Percentiles rank a stretch among this genome's conserved stretches.
Conservation (phyloP, 2,113 vertebrate genomes). For the Lucifuga dentata region DNA sequence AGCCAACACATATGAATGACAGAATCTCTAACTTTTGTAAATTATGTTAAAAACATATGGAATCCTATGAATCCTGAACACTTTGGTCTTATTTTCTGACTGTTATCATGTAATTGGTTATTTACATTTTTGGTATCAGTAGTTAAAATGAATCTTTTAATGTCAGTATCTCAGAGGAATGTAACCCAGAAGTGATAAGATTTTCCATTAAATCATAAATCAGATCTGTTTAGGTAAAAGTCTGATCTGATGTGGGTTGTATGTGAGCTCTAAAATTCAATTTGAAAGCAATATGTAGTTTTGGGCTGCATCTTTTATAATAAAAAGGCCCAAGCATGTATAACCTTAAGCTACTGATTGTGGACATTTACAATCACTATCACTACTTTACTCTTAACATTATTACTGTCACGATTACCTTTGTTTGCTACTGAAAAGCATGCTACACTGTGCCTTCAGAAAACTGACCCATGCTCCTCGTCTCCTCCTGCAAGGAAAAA, state of each 20-base stretch:
- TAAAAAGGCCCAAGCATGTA: slow-evolving; percentile 8
- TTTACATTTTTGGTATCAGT: neutral
- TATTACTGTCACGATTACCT: slow-evolving; percentile 32
- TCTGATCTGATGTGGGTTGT: slow-evolving; percentile 8
- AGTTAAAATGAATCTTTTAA: neutral
- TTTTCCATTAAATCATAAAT: no score
- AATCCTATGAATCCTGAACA: neutral
- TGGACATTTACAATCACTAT: slow-evolving; percentile 9
- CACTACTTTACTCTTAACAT: slow-evolving; percentile 13
- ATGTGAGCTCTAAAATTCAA: slow-evolving; percentile 19
- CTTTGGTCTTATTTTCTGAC: neutral
- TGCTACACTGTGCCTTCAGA: slow-evolving; percentile 74
- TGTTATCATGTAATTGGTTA: neutral
- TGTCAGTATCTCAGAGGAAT: neutral
- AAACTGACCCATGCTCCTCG: slow-evolving; percentile 22
- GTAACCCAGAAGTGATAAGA: no score
- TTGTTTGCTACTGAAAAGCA: slow-evolving; percentile 61
- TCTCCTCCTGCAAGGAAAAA: slow-evolving; percentile 42
- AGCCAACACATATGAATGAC: slow-evolving; percentile 36
- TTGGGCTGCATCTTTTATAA: slow-evolving; percentile 41
- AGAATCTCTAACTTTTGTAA: neutral
- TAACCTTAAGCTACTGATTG: slow-evolving; percentile 8
- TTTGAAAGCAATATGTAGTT: slow-evolving; percentile 63
- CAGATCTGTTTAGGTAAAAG: no score
- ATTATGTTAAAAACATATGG: slow-evolving; percentile 11